phyloP scores from a whole-genome alignment of 1,140 invertebrate genomes.

The Danaus plexippus region DNA sequence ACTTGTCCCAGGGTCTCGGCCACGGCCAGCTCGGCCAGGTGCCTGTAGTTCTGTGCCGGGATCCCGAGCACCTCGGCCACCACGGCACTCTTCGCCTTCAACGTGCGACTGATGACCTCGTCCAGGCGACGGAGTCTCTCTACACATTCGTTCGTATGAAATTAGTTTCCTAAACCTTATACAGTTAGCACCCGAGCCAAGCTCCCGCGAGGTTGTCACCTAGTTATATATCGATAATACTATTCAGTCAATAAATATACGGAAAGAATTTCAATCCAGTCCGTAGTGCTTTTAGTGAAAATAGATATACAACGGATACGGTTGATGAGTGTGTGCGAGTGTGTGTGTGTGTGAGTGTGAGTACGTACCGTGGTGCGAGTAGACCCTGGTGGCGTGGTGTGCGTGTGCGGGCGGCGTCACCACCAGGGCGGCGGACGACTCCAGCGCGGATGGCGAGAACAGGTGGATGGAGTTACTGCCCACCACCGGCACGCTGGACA shows the following conservation, averaged over 20 bases:
- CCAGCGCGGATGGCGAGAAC: slow-evolving; percentile 16
- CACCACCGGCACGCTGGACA: slow-evolving; percentile 21
- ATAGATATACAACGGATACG: no score
- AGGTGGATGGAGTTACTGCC: slow-evolving; percentile 44
- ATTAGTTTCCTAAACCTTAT: neutral
- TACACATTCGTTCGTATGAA: slow-evolving; percentile 14
- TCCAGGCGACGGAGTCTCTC: slow-evolving; percentile 52
- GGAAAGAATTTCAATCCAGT: no score
- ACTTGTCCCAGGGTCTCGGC: slow-evolving; percentile 45
- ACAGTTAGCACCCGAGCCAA: no score
- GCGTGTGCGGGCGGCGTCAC: slow-evolving; percentile 21
- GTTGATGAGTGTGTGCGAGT: no score
- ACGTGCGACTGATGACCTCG: slow-evolving; percentile 32
- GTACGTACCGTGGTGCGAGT: slow-evolving; percentile 26
- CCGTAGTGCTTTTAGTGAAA: no score
- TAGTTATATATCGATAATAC: no score
- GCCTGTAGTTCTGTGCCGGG: slow-evolving; percentile 30
- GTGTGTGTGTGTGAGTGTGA: neutral
- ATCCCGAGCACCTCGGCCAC: slow-evolving; percentile 44
- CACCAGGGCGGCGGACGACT: slow-evolving; percentile 19
- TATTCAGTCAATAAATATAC: no score
- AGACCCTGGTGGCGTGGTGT: slow-evolving; percentile 22
- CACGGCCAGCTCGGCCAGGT: slow-evolving; percentile 48
- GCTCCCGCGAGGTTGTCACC: no score
- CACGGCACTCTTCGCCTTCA: slow-evolving; percentile 39